These are phyloP conservation scores for Lydus trimaculatus DNA, from an alignment of 2,888 invertebrate genomes.

Conservation along the genomic window DNA sequence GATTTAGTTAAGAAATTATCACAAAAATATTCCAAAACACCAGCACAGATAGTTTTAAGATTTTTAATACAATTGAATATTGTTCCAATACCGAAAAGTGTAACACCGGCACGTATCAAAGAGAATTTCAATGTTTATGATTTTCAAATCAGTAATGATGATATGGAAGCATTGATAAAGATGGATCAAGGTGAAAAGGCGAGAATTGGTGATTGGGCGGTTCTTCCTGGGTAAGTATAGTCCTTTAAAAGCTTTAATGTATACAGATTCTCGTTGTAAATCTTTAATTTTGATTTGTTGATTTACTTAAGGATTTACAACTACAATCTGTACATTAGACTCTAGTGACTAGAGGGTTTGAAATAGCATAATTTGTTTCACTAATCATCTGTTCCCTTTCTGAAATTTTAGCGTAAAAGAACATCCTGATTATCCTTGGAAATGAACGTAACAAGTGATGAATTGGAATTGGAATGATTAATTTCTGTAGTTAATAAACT, in stretches of 20 bases:
- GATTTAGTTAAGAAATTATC: constrained; percentile 59
- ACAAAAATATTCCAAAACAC: constrained; percentile 52
- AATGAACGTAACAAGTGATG: too few relatives aligned
- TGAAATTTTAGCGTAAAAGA: not conserved
- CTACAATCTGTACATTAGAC: too few relatives aligned
- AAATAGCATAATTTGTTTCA: too few relatives aligned
- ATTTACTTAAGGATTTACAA: too few relatives aligned
- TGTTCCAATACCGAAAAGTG: constrained; percentile 82
- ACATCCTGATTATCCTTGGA: not conserved
- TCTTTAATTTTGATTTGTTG: too few relatives aligned
- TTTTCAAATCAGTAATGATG: constrained; percentile 63
- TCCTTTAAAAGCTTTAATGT: too few relatives aligned
- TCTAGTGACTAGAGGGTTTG: too few relatives aligned
- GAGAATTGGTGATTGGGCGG: constrained; percentile 62
- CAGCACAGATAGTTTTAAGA: constrained; percentile 77
- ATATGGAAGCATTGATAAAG: not conserved
- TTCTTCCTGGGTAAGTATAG: constrained; percentile 17
- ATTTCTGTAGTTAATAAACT: too few relatives aligned
- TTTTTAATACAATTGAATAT: constrained; percentile 74
- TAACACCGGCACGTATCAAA: constrained; percentile 71
- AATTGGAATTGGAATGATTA: too few relatives aligned
- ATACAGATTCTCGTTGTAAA: too few relatives aligned
- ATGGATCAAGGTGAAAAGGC: constrained; percentile 54
- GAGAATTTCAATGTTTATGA: too few relatives aligned
- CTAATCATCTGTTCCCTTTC: too few relatives aligned